Evolutionary conservation across 2,797 vertebrate species (phyloP).

Genomic region (Coregonus ussuriensis): DNA sequence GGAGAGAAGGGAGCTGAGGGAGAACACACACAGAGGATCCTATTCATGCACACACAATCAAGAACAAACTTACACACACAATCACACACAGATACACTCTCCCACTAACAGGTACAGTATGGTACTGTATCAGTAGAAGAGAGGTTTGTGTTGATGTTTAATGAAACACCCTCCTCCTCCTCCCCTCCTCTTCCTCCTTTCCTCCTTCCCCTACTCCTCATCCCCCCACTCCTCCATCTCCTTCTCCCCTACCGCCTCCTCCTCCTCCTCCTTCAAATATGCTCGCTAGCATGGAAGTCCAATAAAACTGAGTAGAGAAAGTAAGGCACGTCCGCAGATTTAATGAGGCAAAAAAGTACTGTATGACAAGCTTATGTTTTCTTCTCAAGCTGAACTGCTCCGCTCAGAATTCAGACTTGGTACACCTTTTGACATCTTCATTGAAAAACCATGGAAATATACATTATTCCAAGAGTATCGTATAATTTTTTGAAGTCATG

Average conservation of each 20-base stretch:
- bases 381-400: constrained; percentile 57
- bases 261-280: constrained; percentile 62
- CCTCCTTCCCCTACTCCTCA: not conserved
- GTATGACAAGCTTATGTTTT: constrained; percentile 69
- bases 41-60: not conserved
- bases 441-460: constrained; percentile 19
- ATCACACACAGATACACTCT: constrained; percentile 13
- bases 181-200: constrained; percentile 38
- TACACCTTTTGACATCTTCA: constrained; percentile 39
- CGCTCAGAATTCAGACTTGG: constrained; percentile 49
- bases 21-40: constrained; percentile 3
- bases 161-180: constrained; percentile 48
- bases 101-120: constrained; percentile 12
- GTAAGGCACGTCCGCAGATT: constrained; percentile 76
- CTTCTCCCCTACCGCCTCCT: constrained; percentile 33
- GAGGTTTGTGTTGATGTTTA: constrained; percentile 61
- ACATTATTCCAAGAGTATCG: constrained; percentile 26
- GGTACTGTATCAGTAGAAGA: constrained; percentile 41
- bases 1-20: constrained; percentile 39
- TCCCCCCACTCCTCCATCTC: constrained; percentile 11
- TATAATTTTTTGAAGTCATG: constrained; percentile 15
- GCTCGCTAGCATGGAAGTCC: constrained; percentile 56
- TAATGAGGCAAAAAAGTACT: constrained; percentile 69
- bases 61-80: constrained; percentile 31
- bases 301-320: constrained; percentile 58